These are phyloP conservation scores for Campoplex capitator DNA, from an alignment of 2,888 invertebrate species.

Conservation along the genomic window DNA sequence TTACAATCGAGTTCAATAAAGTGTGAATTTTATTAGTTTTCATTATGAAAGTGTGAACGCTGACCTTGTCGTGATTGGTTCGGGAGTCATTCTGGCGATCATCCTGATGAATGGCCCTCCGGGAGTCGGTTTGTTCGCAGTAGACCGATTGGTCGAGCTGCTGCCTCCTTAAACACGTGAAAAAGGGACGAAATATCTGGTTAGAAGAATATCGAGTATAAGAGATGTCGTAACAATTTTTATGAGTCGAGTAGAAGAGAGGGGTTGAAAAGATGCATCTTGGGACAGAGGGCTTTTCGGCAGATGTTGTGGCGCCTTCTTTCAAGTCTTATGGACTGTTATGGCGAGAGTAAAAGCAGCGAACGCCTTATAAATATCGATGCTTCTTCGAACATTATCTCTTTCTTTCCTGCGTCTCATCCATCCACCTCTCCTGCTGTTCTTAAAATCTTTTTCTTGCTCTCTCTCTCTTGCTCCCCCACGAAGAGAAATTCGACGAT, in stretches of 20 bases:
- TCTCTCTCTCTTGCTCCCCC: constrained; percentile 66
- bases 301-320: constrained; percentile 25
- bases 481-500: constrained; percentile 66
- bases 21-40: constrained; percentile 4
- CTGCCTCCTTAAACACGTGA: constrained; percentile 79
- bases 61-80: constrained; percentile 79
- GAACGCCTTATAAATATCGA: constrained; percentile 51
- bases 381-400: constrained; percentile 15
- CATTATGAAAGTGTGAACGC: constrained; percentile 69
- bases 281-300: background rate
- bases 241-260: background rate
- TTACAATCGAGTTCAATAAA: constrained; percentile 9
- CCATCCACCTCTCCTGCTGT: background rate
- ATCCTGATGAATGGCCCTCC: constrained; percentile 74
- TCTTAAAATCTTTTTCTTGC: background rate
- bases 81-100: constrained; percentile 79
- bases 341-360: constrained; percentile 5
- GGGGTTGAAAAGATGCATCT: constrained; percentile 12
- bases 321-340: background rate
- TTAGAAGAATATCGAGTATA: background rate
- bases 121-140: constrained; percentile 79
- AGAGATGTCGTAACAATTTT: constrained; percentile 8
- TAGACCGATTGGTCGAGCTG: constrained; percentile 83
- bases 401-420: background rate
- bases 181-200: constrained; percentile 7